Evolutionary conservation across 2,888 invertebrate species (phyloP).

Genomic region (Cephus rjabovi): DNA sequence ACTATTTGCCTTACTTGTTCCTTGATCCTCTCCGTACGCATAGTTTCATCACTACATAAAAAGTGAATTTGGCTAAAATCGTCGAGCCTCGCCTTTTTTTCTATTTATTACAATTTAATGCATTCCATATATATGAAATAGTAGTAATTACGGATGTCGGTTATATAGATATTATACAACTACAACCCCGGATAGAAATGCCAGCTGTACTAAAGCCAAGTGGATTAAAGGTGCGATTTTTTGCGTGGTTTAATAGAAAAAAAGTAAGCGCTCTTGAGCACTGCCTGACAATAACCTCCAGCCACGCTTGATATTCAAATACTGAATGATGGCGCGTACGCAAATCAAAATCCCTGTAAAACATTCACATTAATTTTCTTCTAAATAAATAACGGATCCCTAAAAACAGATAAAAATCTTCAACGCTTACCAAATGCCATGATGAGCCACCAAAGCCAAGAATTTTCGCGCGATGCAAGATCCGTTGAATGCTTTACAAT

Average conservation of each 20-base stretch:
- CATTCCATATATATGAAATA: conserved; percentile 22
- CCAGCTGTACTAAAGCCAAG: conserved; percentile 52
- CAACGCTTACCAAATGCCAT: conserved; percentile 84
- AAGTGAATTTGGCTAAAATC: conserved; percentile 34
- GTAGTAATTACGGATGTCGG: conserved; percentile 12
- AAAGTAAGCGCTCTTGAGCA: conserved; percentile 87
- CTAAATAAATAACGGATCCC: neutral
- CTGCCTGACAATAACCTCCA: conserved; percentile 89
- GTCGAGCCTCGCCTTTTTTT: conserved; percentile 22
- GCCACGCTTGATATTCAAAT: conserved; percentile 88
- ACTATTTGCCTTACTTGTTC: conserved; percentile 22
- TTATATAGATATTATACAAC: conserved; percentile 32
- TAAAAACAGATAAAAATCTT: neutral
- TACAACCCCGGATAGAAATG: conserved; percentile 57
- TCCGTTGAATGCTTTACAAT: conserved; percentile 93
- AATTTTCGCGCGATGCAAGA: conserved; percentile 87
- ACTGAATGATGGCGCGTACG: conserved; percentile 87
- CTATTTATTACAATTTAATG: conserved; percentile 25
- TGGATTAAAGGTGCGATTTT: conserved; percentile 17
- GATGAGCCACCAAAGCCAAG: conserved; percentile 93
- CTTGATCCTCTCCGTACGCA: conserved; percentile 17
- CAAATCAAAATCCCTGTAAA: conserved; percentile 84
- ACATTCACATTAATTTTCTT: conserved; percentile 23
- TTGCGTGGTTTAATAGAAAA: conserved; percentile 77
- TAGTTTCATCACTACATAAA: conserved; percentile 7